Evolutionary conservation across 2,888 invertebrate genomes (phyloP).

Genomic region (Drosophila histrio): DNA sequence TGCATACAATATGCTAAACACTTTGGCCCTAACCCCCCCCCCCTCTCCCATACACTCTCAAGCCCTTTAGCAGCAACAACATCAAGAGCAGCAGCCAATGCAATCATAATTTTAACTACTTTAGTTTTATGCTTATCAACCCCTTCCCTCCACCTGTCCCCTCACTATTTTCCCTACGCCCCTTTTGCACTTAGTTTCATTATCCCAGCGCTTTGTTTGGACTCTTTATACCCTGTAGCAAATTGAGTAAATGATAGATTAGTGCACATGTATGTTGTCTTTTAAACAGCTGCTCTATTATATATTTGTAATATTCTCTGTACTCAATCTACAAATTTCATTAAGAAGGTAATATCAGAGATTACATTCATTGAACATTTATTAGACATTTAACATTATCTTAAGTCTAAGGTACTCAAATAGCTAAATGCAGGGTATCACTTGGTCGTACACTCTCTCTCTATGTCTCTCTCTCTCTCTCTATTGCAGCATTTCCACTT

Average conservation of each 20-base stretch:
- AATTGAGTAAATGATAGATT: neutral
- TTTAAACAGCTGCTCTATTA: no score
- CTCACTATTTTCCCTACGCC: neutral
- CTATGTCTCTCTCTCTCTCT: neutral
- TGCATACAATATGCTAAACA: conserved; percentile 71
- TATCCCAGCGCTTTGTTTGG: conserved; percentile 63
- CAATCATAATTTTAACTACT: conserved; percentile 79
- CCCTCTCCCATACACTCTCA: neutral
- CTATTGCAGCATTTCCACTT: neutral
- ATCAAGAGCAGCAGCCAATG: conserved; percentile 55
- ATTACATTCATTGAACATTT: no score
- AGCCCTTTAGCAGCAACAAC: conserved; percentile 2
- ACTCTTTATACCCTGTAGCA: conserved; percentile 27
- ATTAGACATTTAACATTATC: no score
- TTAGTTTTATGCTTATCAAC: conserved; percentile 62
- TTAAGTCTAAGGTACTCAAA: no score
- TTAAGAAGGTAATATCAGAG: no score
- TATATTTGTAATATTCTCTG: no score
- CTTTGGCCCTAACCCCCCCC: conserved; percentile 26
- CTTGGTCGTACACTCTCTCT: neutral
- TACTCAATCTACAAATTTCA: no score
- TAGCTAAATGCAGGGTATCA: no score
- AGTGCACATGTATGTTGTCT: neutral
- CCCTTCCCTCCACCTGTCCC: neutral
- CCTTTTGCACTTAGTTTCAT: conserved; percentile 68